Evolutionary conservation across 2,113 vertebrate genomes (phyloP).

Genomic region (Cochlearius cochlearius): DNA sequence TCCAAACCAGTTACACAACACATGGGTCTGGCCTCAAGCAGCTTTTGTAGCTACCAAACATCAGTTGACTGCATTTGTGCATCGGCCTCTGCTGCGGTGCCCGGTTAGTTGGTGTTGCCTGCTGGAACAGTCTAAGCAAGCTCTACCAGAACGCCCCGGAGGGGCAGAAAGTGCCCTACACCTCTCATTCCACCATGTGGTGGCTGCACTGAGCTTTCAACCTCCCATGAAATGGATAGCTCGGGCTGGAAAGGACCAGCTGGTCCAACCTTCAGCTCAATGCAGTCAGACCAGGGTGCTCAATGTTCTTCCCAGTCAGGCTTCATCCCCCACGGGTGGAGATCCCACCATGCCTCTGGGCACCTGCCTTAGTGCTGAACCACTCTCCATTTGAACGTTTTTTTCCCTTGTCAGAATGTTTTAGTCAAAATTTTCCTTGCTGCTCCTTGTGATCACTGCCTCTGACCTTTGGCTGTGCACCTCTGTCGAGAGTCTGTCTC

Average conservation of each 20-base stretch:
- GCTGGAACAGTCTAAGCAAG: not conserved
- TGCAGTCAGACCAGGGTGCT: not conserved
- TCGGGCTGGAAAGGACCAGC: not conserved
- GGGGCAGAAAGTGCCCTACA: not conserved
- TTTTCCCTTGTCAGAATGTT: not conserved
- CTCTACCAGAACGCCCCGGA: not conserved
- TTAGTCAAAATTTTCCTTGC: not conserved
- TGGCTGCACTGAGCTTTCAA: not conserved
- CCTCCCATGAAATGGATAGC: not conserved
- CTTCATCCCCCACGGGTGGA: not conserved
- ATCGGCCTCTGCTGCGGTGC: not conserved
- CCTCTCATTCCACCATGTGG: accelerated
- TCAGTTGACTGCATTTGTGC: not conserved
- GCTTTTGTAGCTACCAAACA: not conserved
- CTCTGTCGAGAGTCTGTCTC: not conserved
- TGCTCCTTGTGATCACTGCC: not conserved
- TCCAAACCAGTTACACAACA: conserved; percentile 31
- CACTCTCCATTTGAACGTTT: not conserved
- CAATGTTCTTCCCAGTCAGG: not conserved
- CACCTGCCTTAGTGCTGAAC: not conserved
- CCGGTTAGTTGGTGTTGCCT: not conserved
- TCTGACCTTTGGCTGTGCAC: not conserved
- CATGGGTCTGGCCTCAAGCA: not conserved
- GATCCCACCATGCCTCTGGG: not conserved
- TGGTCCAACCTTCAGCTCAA: not conserved